These are phyloP conservation scores for Artibeus lituratus DNA, from an alignment of 2,797 vertebrate genomes.

Conservation along the genomic window DNA sequence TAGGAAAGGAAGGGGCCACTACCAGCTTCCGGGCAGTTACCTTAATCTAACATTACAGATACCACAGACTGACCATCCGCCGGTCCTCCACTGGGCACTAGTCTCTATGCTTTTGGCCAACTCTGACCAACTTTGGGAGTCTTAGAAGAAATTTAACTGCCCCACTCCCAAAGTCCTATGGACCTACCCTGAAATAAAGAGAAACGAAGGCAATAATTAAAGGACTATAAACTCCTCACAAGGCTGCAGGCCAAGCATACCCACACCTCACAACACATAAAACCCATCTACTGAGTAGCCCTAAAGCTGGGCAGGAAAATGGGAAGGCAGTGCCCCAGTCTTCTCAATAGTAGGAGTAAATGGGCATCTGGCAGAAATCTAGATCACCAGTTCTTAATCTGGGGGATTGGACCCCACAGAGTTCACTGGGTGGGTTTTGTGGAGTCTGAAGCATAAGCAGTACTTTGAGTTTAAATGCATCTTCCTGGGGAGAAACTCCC, in stretches of 20 bases:
- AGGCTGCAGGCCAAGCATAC: background rate
- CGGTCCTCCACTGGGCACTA: background rate
- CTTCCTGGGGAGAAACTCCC: background rate
- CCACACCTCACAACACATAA: background rate
- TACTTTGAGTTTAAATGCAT: slow-evolving; percentile 20
- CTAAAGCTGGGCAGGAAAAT: background rate
- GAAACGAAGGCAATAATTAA: slow-evolving; percentile 34
- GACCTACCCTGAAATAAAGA: slow-evolving; percentile 2
- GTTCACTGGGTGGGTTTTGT: background rate
- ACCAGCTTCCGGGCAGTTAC: background rate
- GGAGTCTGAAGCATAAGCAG: background rate
- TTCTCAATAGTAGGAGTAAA: background rate
- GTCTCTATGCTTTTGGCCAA: background rate
- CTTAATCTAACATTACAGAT: background rate
- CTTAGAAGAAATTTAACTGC: background rate
- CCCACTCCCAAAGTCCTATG: background rate
- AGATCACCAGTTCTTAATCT: background rate
- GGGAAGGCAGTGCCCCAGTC: background rate
- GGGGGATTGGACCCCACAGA: background rate
- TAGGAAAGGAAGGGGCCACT: background rate
- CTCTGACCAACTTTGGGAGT: background rate
- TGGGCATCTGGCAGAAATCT: background rate
- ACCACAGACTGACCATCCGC: background rate
- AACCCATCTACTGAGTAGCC: background rate
- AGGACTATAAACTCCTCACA: background rate